phyloP scores from a whole-genome alignment of 2,888 invertebrate species.

The Conops quadrifasciatus region DNA sequence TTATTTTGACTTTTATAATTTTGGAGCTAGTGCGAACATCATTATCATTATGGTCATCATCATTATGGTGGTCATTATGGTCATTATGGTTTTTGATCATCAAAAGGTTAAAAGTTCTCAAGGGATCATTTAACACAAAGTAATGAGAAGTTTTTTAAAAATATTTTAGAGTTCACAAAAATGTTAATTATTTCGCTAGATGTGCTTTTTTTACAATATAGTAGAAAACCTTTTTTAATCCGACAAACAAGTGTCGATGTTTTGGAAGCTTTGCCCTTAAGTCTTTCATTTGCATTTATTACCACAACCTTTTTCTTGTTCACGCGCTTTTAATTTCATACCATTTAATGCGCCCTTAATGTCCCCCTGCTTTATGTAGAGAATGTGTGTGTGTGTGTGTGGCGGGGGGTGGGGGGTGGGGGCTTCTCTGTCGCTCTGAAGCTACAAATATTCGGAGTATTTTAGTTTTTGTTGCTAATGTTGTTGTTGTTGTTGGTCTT shows the following conservation, averaged over 20 bases:
- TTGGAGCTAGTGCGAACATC: no score
- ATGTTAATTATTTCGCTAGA: background rate
- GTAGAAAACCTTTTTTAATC: background rate
- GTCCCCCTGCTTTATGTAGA: background rate
- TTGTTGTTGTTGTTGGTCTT: slow-evolving; percentile 3
- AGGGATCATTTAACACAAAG: no score
- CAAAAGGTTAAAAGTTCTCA: no score
- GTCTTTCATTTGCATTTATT: background rate
- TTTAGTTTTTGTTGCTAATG: background rate
- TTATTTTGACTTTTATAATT: slow-evolving; percentile 8
- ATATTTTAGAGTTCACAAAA: background rate
- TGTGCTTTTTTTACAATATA: background rate
- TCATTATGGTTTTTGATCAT: no score
- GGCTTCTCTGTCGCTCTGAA: background rate
- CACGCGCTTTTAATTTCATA: background rate
- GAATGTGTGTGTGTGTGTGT: background rate
- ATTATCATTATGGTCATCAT: background rate
- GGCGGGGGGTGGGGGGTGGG: background rate
- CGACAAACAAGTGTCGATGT: no score
- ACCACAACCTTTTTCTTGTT: background rate
- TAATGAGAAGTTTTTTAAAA: background rate
- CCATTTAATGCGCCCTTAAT: background rate
- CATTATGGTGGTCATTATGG: no score
- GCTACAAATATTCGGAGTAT: background rate
- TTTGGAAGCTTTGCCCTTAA: no score